Evolutionary conservation across 1,140 invertebrate genomes (phyloP).

Genomic region (Halotydeus destructor): DNA sequence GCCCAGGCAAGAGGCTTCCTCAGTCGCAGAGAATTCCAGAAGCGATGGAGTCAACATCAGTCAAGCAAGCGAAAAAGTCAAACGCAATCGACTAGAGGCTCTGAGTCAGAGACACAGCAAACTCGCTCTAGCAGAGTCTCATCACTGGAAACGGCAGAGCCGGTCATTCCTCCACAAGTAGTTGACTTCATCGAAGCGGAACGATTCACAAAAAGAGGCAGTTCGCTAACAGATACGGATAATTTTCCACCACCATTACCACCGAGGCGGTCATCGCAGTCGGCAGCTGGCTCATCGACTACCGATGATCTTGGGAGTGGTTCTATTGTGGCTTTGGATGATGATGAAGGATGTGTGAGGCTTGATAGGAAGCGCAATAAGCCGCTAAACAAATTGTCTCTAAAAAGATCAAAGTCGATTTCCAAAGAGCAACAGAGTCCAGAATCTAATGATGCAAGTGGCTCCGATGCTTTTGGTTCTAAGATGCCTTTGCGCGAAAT

Average conservation of each 20-base stretch:
- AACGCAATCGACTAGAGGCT: neutral
- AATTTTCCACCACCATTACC: neutral
- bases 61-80: neutral
- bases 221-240: neutral
- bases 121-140: neutral
- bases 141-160: neutral
- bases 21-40: constrained; percentile 4
- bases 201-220: no score
- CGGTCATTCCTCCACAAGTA: neutral
- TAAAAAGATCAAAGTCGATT: constrained; percentile 12
- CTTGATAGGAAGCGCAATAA: constrained; percentile 9
- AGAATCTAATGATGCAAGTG: neutral
- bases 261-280: constrained; percentile 1
- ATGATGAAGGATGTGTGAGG: constrained; percentile 5
- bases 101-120: neutral
- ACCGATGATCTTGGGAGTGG: neutral
- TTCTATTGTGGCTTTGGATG: constrained; percentile 5
- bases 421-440: constrained; percentile 1
- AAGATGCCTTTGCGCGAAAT: neutral
- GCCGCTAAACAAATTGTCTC: constrained; percentile 11
- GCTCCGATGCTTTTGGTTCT: neutral
- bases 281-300: neutral
- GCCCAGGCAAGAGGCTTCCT: constrained; percentile 20
- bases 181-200: neutral
- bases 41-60: neutral